These are phyloP conservation scores for Diadema setosum DNA, from an alignment of 35 echinoderm and acorn worm genomes.

Conservation along the genomic window DNA sequence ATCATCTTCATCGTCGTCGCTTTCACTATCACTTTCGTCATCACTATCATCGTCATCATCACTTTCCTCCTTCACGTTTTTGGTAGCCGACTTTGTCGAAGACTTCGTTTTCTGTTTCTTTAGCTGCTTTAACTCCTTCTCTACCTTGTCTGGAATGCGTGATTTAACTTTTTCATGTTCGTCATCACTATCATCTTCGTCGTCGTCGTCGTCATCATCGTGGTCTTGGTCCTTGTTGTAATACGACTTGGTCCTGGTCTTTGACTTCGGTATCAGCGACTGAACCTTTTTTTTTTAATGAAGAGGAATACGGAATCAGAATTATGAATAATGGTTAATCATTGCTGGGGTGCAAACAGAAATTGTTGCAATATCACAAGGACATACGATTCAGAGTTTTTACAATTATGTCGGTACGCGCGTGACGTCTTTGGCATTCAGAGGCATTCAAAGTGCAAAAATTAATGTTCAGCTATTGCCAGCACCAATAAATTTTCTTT, in stretches of 20 bases:
- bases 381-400: neutral
- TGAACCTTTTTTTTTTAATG: neutral
- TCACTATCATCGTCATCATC: neutral
- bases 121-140: neutral
- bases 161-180: neutral
- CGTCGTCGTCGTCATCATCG: neutral
- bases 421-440: neutral
- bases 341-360: neutral
- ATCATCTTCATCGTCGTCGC: neutral
- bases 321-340: neutral
- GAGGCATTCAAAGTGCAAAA: too few species aligned
- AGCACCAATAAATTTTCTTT: too few species aligned
- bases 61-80: too few species aligned
- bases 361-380: neutral
- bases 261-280: neutral
- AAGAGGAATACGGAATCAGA: neutral
- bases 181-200: neutral
- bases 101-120: too few species aligned
- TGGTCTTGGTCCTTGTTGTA: constrained; percentile 10
- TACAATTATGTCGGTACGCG: neutral
- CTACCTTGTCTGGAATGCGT: neutral
- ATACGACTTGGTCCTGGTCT: neutral
- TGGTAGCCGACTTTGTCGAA: too few species aligned
- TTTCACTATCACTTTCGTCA: neutral
- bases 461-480: neutral